Evolutionary conservation across 2,113 vertebrate genomes (phyloP), one percentile per base, ranked within the genome.

Genomic region (Uria lomvia): DNA sequence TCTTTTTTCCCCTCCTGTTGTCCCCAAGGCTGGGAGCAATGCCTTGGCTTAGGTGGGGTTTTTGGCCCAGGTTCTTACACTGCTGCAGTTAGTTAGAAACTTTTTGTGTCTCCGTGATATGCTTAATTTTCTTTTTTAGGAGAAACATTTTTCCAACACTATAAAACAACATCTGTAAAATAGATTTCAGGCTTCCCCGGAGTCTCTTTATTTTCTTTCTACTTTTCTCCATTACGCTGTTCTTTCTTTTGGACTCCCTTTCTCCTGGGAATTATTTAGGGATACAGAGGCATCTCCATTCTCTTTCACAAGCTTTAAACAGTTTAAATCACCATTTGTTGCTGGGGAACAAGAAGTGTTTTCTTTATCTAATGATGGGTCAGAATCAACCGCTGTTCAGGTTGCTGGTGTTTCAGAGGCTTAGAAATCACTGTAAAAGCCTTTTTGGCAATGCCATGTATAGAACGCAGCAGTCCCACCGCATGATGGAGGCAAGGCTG

Each of bases 101-200:
- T 72, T 65, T 89, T 70, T 15, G 73, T 66, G 6, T 76, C 67
- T 52, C 43, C 1, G 4, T 62, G 27, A 27, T 71, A 74, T 12
- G 12, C 32, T 43, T 62, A 11, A 24, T 71, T 65, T 63, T 49
- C 10, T 42, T n/a, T 63, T 77, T 52, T 43, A 53, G 17, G 43
- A 79, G 36, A 76, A 95, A 76, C 0, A 0, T 5, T 91, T 74
- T 34, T 94, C 50, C 77, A 94, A 26, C 20, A 59, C 15, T 67
- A 59, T 74, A 62, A 53, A 89, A 34, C 27, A 70, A 43, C 36
- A 85, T 53, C 73, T 87, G n/a, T 91, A 74, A 91, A 95, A 93
- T 62, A 77, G 40, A 73, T 90, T 85, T 93, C 36, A n/a, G 36
- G 32, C 19, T 83, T 91, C 89, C 70, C 68, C 18, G 24, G 50